Evolutionary conservation across 2,797 vertebrate genomes (phyloP), one percentile per base, ranked within the genome.

Genomic region (Sebastes aleutianus): DNA sequence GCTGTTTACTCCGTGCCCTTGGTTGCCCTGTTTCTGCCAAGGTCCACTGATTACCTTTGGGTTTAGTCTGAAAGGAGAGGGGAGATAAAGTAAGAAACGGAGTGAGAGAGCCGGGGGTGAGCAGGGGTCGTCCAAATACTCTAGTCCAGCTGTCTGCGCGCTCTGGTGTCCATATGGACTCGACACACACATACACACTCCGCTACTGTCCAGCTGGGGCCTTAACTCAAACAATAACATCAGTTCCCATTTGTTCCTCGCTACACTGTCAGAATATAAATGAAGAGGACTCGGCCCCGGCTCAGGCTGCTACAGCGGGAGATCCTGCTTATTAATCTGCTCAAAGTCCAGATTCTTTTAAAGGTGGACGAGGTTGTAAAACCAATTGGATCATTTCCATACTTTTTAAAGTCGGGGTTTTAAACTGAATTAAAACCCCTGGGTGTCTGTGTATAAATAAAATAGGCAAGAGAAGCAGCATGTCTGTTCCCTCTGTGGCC

Each of bases 121-220:
- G 83, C 34, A 18, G 78, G 59, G 91, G 91, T 91, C 86, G 70
- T 88, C 80, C 86, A 90, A 83, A 90, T 80, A 82, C 84, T 80
- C 78, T 24, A 62, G 79, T 88, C 84, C 91, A 92, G 93, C 89
- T 93, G 90, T 91, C 81, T 80, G 80, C 0, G 10, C 74, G 22
- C 85, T 82, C 87, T 86, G 91, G 84, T 82, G 85, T 93, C 91
- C 90, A 89, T 94, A 92, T 88, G 89, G 86, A 43, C 74, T 36
- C 27, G 8, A 59, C 65, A 39, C 79, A 70, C 83, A 76, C 76
- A n/a, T 11, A 74, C 65, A 62, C 78, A 27, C 79, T 83, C 80
- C 24, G 87, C 88, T 87, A 84, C 90, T 87, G 91, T 91, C 92
- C 92, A 92, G 90, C 92, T 91, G 91, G 87, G 78, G 86, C 83